A percentile compares a stretch with the other conserved stretches of the same genome.
Evolutionary conservation across 2,888 invertebrate species (phyloP).

Genomic region (Drosophila parthenogenetica): DNA sequence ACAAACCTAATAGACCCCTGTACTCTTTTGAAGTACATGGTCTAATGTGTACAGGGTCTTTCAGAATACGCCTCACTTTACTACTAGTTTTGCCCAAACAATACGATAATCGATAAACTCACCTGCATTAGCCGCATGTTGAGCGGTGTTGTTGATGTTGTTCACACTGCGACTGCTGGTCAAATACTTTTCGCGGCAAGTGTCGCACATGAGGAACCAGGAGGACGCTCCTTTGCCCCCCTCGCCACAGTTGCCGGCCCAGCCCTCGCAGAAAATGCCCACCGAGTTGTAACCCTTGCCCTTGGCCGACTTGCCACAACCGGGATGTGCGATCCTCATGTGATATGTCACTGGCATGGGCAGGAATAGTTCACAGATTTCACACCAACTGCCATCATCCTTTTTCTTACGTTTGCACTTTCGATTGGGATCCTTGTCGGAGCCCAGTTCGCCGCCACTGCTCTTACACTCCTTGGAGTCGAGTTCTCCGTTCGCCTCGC

Average conservation of each 20-base stretch:
- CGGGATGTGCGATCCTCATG: conserved; percentile 95
- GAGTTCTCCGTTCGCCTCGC: conserved; percentile 60
- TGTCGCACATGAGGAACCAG: conserved; percentile 97
- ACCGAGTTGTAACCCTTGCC: conserved; percentile 97
- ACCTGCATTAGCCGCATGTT: conserved; percentile 74
- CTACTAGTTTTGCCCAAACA: too few relatives aligned
- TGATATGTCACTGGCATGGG: conserved; percentile 94
- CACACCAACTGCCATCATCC: conserved; percentile 88
- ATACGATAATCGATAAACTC: conserved; percentile 15
- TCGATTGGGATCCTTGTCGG: conserved; percentile 81
- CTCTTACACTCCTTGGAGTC: conserved; percentile 64
- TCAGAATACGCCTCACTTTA: too few relatives aligned
- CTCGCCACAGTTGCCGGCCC: conserved; percentile 95
- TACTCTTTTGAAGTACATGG: too few relatives aligned
- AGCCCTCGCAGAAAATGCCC: conserved; percentile 94
- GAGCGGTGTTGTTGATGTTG: conserved; percentile 81
- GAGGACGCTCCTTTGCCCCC: conserved; percentile 92
- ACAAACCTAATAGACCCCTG: too few relatives aligned
- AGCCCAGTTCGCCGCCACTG: conserved; percentile 31
- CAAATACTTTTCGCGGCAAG: conserved; percentile 92
- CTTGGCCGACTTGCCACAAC: conserved; percentile 94
- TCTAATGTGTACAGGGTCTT: too few relatives aligned
- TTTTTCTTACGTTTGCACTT: conserved; percentile 83
- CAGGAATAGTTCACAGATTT: conserved; percentile 93
- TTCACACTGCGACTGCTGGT: conserved; percentile 83